Base-by-base conservation (phyloP, 2,797 vertebrate species). In the Parambassis ranga region DNA sequence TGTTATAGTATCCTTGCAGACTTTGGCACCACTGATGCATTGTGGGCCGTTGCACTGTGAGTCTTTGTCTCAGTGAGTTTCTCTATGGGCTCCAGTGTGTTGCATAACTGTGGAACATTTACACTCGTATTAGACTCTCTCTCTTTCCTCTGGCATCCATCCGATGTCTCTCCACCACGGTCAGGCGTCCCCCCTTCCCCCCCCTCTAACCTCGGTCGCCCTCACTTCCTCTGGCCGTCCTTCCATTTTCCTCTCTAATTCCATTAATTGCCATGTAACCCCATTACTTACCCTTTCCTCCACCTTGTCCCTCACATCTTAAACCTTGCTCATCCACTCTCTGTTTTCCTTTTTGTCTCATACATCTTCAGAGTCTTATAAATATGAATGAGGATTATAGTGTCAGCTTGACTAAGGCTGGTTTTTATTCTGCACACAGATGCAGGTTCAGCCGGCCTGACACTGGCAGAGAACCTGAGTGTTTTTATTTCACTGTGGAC, bases 331-430 rank as follows among this genome's bases (percentile, higher is more conserved):
- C 41, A 4, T 27, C 22, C 5, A 1, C 16, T 1, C 26, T 7
- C n/a, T 30, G 11, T 6, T 26, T 22, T 26, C 8, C 20, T 31
- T 33, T 22, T 42, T 10, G 13, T 7, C 44, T 26, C 37, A 30
- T 10, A 6, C 7, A 1, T 16, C 10, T 10, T 28, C 24, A 6
- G 2, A 6, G 11, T 10, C 4, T 53, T 35, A 38, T 55, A 18
- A 59, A 65, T 65, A 56, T 76, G 43, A 28, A 76, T 55, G 51
- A 35, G 47, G 20, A 53, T 68, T 53, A 20, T 5, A 20, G 38
- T 33, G 52, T 28, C 42, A 13, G 26, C 5, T 13, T 42, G 26
- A 28, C 27, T 24, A 10, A 28, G 44, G 24, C 42, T 10, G 10
- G 26, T 10, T 6, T 23, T 23, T 23, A 23, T 6, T 23, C 23